Percentiles rank a stretch among this genome's conserved stretches.
Conservation (phyloP, 2,888 invertebrate species). For the Athalia circularis region DNA sequence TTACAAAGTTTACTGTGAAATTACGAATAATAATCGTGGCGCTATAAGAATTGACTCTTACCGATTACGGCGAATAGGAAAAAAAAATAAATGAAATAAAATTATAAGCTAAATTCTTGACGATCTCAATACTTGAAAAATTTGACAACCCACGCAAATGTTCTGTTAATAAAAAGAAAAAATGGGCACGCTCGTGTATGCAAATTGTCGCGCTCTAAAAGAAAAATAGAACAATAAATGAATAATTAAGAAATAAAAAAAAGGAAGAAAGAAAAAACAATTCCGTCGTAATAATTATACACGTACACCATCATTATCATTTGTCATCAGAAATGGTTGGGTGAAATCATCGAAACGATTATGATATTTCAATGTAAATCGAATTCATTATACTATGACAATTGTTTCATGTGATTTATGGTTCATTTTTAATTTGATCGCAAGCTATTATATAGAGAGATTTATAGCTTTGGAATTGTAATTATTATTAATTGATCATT, state of each 20-base stretch:
- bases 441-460: not conserved
- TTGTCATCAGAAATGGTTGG: not conserved
- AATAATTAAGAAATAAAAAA: no score
- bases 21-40: not conserved
- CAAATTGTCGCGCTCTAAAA: no score
- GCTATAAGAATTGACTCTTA: not conserved
- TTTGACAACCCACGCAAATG: no score
- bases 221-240: no score
- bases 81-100: no score
- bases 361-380: slow-evolving; percentile 3
- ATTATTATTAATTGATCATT: no score
- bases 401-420: not conserved
- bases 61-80: not conserved
- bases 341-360: not conserved
- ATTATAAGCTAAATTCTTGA: not conserved
- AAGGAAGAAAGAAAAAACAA: no score
- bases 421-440: not conserved
- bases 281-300: no score
- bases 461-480: not conserved
- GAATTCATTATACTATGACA: not conserved
- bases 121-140: not conserved
- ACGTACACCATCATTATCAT: no score
- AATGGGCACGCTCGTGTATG: no score
- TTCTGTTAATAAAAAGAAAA: no score
- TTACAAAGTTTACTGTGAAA: no score